phyloP scores from a whole-genome alignment of 2,888 invertebrate genomes.

The Noctua fimbriata region DNA sequence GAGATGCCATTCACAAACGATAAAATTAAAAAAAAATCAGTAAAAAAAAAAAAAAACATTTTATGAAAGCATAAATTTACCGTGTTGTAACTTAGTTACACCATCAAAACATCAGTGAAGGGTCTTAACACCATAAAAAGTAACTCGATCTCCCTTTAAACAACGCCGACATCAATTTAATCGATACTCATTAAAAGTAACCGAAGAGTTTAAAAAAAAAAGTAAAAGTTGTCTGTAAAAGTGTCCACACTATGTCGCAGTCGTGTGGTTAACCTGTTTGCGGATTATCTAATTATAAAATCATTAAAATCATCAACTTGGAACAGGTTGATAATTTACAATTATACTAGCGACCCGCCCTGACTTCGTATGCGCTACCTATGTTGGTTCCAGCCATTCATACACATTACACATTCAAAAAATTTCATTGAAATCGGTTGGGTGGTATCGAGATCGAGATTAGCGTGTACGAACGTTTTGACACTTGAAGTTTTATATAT shows the following conservation, averaged over 20 bases:
- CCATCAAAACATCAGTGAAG: constrained; percentile 15
- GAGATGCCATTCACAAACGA: no score
- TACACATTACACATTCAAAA: not conserved
- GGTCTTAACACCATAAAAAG: constrained; percentile 12
- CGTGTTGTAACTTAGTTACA: constrained; percentile 1
- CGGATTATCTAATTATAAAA: constrained; percentile 37
- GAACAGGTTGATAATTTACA: not conserved
- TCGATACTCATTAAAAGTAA: constrained; percentile 37
- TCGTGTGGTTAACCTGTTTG: constrained; percentile 44
- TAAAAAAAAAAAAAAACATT: not conserved
- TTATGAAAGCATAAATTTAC: not conserved
- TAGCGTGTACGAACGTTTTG: no score
- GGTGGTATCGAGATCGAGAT: no score
- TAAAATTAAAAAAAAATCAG: no score
- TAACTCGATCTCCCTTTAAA: constrained; percentile 20
- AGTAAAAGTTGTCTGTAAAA: constrained; percentile 68
- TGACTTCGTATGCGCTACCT: no score
- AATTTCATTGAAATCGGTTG: not conserved
- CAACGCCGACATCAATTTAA: constrained; percentile 28
- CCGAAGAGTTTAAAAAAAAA: constrained; percentile 48
- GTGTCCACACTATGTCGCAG: constrained; percentile 45
- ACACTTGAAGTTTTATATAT: no score
- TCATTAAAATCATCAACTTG: constrained; percentile 14
- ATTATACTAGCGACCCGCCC: not conserved
- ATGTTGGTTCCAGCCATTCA: no score